Percentiles rank a stretch among this genome's conserved stretches.
Conservation (phyloP, 2,113 vertebrate genomes). For the Dicaeum eximium region DNA sequence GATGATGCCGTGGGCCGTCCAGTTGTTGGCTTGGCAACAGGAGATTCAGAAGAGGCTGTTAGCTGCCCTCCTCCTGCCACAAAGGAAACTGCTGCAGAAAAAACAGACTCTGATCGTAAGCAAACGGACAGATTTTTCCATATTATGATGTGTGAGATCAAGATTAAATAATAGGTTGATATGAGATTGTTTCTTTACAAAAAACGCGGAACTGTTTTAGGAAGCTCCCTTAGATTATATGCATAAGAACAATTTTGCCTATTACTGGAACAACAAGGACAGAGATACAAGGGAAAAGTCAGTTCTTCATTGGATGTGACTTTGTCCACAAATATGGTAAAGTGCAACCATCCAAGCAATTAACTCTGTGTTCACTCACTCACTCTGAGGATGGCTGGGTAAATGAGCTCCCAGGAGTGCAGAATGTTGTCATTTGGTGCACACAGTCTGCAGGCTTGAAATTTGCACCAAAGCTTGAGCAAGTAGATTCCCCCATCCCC, state of each 20-base stretch:
- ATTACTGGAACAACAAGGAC: not conserved
- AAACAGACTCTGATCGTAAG: slow-evolving; percentile 75
- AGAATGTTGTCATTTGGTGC: not conserved
- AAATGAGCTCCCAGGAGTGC: not conserved
- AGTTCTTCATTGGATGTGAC: not conserved
- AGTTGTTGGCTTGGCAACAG: slow-evolving; percentile 40
- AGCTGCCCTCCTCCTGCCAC: slow-evolving; percentile 3
- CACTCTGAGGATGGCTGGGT: not conserved
- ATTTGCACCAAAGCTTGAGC: not conserved
- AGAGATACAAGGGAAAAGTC: not conserved
- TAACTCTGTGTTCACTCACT: not conserved
- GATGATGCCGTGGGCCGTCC: slow-evolving; percentile 70
- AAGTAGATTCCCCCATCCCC: not conserved
- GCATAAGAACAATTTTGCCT: not conserved
- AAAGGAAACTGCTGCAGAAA: slow-evolving; percentile 60
- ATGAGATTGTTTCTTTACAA: not conserved
- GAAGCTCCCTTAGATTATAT: not conserved
- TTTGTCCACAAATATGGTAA: not conserved
- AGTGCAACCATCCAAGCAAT: not conserved
- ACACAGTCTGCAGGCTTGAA: not conserved
- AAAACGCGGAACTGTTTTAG: not conserved
- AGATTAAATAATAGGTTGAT: not conserved
- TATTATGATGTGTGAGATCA: not conserved
- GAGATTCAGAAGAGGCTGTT: slow-evolving; percentile 62
- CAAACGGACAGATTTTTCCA: not conserved